Evolutionary conservation across 2,113 vertebrate genomes (phyloP).

Genomic region (Numenius arquata): DNA sequence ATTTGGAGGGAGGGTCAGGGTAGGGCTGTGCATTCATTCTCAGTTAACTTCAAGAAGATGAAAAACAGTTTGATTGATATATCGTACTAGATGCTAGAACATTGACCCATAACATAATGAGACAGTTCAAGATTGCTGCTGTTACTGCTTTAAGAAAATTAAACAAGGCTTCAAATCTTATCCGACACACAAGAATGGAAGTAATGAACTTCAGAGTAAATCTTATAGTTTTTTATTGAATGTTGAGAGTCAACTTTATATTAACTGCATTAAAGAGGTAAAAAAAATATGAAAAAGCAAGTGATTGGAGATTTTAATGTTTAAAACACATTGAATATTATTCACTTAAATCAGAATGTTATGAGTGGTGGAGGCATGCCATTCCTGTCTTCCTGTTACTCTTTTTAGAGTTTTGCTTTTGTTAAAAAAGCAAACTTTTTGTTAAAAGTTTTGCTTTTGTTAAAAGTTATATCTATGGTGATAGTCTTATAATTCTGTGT

Average conservation of each 20-base stretch:
- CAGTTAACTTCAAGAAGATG: background rate
- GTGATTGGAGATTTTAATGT: background rate
- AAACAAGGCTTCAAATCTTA: slow-evolving; percentile 11
- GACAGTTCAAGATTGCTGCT: background rate
- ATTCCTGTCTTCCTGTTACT: background rate
- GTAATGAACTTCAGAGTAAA: slow-evolving; percentile 48
- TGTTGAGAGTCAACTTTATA: slow-evolving; percentile 1
- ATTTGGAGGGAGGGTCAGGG: slow-evolving; percentile 8
- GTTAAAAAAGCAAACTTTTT: too few species aligned
- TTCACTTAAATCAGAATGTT: background rate
- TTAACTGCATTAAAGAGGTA: background rate
- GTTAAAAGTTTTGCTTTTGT: too few species aligned
- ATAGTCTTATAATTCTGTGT: background rate
- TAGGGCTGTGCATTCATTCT: background rate
- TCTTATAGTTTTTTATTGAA: background rate
- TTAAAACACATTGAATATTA: background rate
- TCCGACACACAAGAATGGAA: background rate
- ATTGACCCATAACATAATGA: background rate
- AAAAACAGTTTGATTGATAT: slow-evolving; percentile 19
- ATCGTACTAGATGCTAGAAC: background rate
- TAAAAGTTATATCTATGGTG: background rate
- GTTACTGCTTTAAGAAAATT: slow-evolving; percentile 38
- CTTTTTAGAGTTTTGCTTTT: too few species aligned
- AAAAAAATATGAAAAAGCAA: background rate
- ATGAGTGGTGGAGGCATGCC: background rate